phyloP scores from a whole-genome alignment of 2,797 vertebrate species.

The Rhinatrema bivittatum region DNA sequence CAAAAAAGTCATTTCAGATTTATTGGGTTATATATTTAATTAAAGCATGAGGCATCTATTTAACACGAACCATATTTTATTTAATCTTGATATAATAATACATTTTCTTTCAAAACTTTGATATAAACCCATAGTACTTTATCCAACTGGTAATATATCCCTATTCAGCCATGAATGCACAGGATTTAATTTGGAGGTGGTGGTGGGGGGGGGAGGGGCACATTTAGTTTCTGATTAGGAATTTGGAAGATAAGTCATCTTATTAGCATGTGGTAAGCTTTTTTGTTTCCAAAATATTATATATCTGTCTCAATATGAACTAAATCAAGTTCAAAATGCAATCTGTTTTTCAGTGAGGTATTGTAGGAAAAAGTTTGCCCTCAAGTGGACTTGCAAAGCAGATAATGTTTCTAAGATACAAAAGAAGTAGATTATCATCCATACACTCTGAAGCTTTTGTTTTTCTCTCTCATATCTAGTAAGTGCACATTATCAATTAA shows the following conservation, averaged over 20 bases:
- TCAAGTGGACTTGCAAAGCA: conserved; percentile 57
- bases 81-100: conserved; percentile 39
- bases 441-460: too few species aligned
- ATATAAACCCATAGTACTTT: conserved; percentile 36
- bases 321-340: conserved; percentile 32
- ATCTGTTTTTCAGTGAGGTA: background rate
- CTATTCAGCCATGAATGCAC: conserved; percentile 44
- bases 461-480: too few species aligned
- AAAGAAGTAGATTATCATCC: too few species aligned
- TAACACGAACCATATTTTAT: conserved; percentile 45
- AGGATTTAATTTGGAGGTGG: conserved; percentile 48
- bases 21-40: too few species aligned
- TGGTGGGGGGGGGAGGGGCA: too few species aligned
- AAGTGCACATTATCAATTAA: too few species aligned
- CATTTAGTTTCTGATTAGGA: conserved; percentile 41
- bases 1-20: too few species aligned
- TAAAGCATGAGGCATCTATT: conserved; percentile 34
- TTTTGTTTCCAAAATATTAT: conserved; percentile 43
- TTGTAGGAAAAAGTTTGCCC: conserved; percentile 54
- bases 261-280: conserved; percentile 46
- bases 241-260: conserved; percentile 42
- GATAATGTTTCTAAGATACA: conserved; percentile 27
- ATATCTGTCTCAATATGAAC: conserved; percentile 33
- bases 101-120: conserved; percentile 30
- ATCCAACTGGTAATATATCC: conserved; percentile 47